Conservation (phyloP, 2,888 invertebrate species). For the Entomobrya multifasciata region DNA sequence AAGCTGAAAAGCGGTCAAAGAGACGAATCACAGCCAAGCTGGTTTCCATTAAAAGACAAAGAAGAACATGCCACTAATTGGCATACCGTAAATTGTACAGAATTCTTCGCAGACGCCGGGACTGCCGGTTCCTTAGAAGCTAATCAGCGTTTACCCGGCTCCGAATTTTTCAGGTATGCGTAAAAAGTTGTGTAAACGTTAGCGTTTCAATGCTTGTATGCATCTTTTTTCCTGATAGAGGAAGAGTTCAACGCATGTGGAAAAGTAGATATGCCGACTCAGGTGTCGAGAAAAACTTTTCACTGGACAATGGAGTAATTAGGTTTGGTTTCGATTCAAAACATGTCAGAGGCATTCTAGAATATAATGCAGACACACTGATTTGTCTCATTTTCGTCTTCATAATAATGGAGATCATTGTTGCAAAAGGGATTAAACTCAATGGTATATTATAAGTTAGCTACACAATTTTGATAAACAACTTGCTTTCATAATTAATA, state of each 20-base stretch:
- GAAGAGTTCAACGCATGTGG: conserved; percentile 62
- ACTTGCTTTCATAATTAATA: too few species aligned
- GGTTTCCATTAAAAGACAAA: neutral
- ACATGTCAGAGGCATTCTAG: conserved; percentile 14
- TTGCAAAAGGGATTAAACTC: neutral
- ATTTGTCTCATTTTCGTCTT: neutral
- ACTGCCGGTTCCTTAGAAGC: neutral
- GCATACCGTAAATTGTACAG: conserved; percentile 54
- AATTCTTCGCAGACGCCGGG: conserved; percentile 48
- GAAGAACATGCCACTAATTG: conserved; percentile 37
- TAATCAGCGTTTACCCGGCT: conserved; percentile 25
- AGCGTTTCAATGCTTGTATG: neutral
- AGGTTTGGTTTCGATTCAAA: conserved; percentile 13
- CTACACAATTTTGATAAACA: neutral
- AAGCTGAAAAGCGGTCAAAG: conserved; percentile 5
- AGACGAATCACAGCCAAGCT: neutral
- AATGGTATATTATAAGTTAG: neutral
- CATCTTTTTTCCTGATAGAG: conserved; percentile 7
- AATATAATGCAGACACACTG: conserved; percentile 35
- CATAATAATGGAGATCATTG: neutral
- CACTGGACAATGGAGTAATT: conserved; percentile 21
- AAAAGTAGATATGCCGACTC: conserved; percentile 38
- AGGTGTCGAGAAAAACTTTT: neutral
- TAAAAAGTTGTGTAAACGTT: too few species aligned
- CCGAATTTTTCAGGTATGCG: conserved; percentile 51